phyloP scores from a whole-genome alignment of 2,888 invertebrate genomes.

The Siphonodentalium dalli region DNA sequence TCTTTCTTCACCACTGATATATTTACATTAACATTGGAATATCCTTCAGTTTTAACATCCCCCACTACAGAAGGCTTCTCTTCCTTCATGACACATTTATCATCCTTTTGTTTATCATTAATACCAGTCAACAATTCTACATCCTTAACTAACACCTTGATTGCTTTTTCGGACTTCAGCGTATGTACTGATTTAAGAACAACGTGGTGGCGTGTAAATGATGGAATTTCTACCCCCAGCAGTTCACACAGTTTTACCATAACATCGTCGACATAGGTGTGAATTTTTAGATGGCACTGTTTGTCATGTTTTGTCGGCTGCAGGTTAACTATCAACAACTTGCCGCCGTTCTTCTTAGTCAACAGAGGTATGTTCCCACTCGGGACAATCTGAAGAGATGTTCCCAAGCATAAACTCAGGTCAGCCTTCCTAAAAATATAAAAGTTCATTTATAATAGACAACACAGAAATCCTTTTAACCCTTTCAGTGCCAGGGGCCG shows the following conservation, averaged over 20 bases:
- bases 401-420: slow-evolving; percentile 91
- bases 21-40: too few species aligned
- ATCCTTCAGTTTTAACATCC: too few species aligned
- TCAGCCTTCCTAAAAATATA: slow-evolving; percentile 79
- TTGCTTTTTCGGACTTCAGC: slow-evolving; percentile 20
- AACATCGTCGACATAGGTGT: slow-evolving; percentile 87
- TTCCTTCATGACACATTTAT: not conserved
- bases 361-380: slow-evolving; percentile 90
- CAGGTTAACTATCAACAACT: slow-evolving; percentile 91
- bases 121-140: not conserved
- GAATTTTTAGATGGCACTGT: slow-evolving; percentile 87
- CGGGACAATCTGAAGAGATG: slow-evolving; percentile 97
- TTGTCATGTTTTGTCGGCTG: slow-evolving; percentile 98
- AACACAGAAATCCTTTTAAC: too few species aligned
- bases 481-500: too few species aligned
- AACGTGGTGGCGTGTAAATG: slow-evolving; percentile 69
- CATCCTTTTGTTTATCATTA: not conserved
- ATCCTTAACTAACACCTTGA: slow-evolving; percentile 30
- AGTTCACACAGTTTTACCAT: slow-evolving; percentile 68
- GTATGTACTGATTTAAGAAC: slow-evolving; percentile 43
- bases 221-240: slow-evolving; percentile 77
- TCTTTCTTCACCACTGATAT: too few species aligned
- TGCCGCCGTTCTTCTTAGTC: slow-evolving; percentile 82
- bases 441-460: not conserved
- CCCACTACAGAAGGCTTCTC: too few species aligned